A percentile compares a stretch with the other conserved stretches of the same genome.
Evolutionary conservation across 1,140 invertebrate genomes (phyloP).

Genomic region (Euwallacea fornicatus): DNA sequence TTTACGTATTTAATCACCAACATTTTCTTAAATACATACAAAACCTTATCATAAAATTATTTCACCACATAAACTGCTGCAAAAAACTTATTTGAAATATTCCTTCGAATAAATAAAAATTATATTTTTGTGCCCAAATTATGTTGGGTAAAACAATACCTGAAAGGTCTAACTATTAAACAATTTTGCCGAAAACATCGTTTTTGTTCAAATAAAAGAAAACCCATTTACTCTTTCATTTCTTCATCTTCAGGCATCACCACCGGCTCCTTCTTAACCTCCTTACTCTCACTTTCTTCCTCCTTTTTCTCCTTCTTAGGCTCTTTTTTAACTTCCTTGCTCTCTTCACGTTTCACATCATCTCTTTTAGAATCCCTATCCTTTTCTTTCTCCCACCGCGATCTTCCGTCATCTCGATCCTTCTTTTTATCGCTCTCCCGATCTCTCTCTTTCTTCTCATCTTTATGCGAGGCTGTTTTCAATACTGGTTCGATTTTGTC

Average conservation of each 20-base stretch:
- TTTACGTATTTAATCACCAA: too few relatives aligned
- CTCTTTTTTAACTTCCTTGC: constrained; percentile 33
- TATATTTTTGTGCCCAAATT: too few relatives aligned
- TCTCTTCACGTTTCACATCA: constrained; percentile 28
- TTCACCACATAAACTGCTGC: too few relatives aligned
- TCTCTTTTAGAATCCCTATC: constrained; percentile 29
- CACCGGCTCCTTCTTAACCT: constrained; percentile 23
- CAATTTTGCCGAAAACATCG: too few relatives aligned
- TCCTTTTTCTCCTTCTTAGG: constrained; percentile 34
- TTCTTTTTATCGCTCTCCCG: constrained; percentile 42
- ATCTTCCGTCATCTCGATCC: constrained; percentile 48
- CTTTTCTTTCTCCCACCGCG: constrained; percentile 50
- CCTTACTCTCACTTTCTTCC: constrained; percentile 14
- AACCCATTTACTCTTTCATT: neutral
- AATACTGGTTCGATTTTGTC: constrained; percentile 61
- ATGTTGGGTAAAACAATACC: too few relatives aligned
- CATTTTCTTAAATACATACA: too few relatives aligned
- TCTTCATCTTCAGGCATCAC: constrained; percentile 4
- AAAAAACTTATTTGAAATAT: too few relatives aligned
- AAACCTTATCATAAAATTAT: too few relatives aligned
- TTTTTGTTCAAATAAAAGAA: too few relatives aligned
- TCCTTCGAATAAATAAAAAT: too few relatives aligned
- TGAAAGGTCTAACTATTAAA: too few relatives aligned
- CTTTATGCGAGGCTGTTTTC: constrained; percentile 43
- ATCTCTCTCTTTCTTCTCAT: constrained; percentile 44